phyloP scores from a whole-genome alignment of 2,113 vertebrate genomes.

The Rhombomys opimus region DNA sequence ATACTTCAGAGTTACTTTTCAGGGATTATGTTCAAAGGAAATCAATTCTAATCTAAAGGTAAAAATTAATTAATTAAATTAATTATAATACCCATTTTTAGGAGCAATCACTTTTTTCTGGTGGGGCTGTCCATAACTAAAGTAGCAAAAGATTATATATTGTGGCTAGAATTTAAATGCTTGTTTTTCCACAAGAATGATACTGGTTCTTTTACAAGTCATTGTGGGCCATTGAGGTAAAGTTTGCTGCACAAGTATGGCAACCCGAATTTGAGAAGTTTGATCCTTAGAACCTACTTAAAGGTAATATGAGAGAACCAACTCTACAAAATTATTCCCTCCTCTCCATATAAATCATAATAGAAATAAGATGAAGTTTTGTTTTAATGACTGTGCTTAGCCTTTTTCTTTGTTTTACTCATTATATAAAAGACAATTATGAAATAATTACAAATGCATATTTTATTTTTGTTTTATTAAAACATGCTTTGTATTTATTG shows the following conservation, averaged over 20 bases:
- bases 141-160: background rate
- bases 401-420: conserved; percentile 52
- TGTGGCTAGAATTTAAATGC: conserved; percentile 46
- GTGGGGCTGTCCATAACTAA: background rate
- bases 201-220: conserved; percentile 48
- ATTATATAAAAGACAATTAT: conserved; percentile 9
- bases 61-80: background rate
- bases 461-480: conserved; percentile 40
- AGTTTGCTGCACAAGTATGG: background rate
- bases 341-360: background rate
- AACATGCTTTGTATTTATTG: conserved; percentile 37
- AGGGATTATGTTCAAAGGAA: conserved; percentile 33
- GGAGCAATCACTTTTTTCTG: background rate
- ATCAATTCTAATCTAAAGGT: conserved; percentile 35
- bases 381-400: conserved; percentile 8
- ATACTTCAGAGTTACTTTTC: conserved; percentile 45
- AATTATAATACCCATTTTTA: background rate
- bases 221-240: background rate
- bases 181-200: conserved; percentile 23
- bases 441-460: conserved; percentile 6
- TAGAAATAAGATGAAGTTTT: background rate
- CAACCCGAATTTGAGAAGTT: background rate
- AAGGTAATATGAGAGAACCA: background rate
- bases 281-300: background rate
- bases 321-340: background rate